A percentile compares a stretch with the other conserved stretches of the same genome.
Conservation (phyloP, 2,888 invertebrate species). For the Galerucella calmariensis region DNA sequence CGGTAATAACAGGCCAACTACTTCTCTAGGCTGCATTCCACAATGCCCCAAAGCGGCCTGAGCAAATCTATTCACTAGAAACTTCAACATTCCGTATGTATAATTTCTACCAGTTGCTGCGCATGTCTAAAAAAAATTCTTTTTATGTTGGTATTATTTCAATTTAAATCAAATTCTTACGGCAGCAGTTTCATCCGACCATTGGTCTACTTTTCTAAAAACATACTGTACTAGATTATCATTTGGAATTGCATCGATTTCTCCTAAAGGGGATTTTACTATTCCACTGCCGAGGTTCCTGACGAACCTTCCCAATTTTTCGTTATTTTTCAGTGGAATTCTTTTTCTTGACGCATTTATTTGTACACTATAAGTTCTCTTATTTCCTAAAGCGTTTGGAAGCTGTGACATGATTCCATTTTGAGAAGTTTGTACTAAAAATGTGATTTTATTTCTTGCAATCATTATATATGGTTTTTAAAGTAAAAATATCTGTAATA, state of each 20-base stretch:
- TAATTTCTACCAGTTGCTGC: slow-evolving; percentile 74
- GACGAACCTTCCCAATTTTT: slow-evolving; percentile 40
- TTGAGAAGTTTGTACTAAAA: slow-evolving; percentile 45
- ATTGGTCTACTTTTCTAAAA: slow-evolving; percentile 69
- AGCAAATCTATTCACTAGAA: slow-evolving; percentile 71
- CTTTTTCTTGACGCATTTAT: slow-evolving; percentile 22
- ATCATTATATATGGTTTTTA: slow-evolving; percentile 11
- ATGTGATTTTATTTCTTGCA: slow-evolving; percentile 38
- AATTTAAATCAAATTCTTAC: slow-evolving; percentile 66
- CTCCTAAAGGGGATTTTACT: slow-evolving; percentile 67
- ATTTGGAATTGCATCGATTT: slow-evolving; percentile 67
- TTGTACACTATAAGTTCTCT: slow-evolving; percentile 35
- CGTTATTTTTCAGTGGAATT: slow-evolving; percentile 27
- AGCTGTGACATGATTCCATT: slow-evolving; percentile 46
- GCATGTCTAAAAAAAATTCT: slow-evolving; percentile 69
- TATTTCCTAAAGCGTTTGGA: slow-evolving; percentile 34
- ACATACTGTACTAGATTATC: slow-evolving; percentile 71
- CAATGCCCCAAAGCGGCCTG: slow-evolving; percentile 69
- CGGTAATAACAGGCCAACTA: slow-evolving; percentile 74
- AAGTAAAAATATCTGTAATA: not conserved
- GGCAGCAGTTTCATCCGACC: slow-evolving; percentile 71
- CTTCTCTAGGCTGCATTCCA: slow-evolving; percentile 72
- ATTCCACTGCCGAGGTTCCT: slow-evolving; percentile 52
- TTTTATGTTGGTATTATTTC: not conserved
- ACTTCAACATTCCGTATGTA: slow-evolving; percentile 72